Evolutionary conservation across 2,797 vertebrate genomes (phyloP).

Genomic region (Graptemys geographica): DNA sequence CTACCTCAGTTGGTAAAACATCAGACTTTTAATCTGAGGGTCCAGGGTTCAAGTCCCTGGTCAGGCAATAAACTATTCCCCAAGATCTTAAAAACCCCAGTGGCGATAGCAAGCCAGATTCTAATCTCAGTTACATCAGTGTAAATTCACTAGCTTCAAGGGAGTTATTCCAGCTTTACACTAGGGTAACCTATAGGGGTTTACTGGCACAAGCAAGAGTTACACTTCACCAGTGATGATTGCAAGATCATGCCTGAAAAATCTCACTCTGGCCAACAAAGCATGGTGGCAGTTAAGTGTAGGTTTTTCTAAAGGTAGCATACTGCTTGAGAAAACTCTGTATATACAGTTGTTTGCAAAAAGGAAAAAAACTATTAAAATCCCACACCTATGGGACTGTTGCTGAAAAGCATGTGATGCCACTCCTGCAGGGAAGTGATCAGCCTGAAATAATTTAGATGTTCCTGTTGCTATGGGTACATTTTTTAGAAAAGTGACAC

Average conservation of each 20-base stretch:
- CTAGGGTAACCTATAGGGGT: not conserved
- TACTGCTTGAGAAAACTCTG: not conserved
- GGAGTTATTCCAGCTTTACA: not conserved
- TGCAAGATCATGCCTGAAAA: not conserved
- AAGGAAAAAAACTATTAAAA: constrained; percentile 41
- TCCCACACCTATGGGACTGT: constrained; percentile 40
- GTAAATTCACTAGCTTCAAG: fast-evolving
- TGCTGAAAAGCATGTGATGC: constrained; percentile 39
- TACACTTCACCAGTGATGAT: fast-evolving
- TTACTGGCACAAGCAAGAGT: not conserved
- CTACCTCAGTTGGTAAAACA: no score
- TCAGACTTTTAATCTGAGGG: no score
- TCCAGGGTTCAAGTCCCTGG: no score
- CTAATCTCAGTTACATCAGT: not conserved
- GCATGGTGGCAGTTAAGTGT: not conserved
- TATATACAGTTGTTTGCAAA: constrained; percentile 28
- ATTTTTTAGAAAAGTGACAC: constrained; percentile 59
- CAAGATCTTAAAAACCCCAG: not conserved
- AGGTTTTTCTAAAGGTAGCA: not conserved
- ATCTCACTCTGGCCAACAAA: not conserved
- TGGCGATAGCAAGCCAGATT: fast-evolving
- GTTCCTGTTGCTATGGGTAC: constrained; percentile 76
- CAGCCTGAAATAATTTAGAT: constrained; percentile 73
- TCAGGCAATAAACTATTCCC: no score
- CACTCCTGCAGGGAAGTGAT: constrained; percentile 58